Evolutionary conservation across 2,888 invertebrate species (phyloP).

Genomic region (Malacosoma neustria): DNA sequence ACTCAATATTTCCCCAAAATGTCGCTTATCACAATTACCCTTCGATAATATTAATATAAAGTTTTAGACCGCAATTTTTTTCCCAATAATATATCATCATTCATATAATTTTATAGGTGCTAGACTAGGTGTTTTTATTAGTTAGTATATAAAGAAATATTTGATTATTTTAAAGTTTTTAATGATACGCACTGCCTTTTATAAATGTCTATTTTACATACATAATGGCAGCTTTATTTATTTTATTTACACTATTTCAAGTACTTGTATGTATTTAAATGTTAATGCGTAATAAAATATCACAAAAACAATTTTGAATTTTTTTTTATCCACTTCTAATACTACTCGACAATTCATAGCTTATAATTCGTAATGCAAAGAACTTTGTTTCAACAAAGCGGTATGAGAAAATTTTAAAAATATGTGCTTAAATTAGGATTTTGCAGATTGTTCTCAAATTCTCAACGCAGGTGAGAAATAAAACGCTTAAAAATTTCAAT

Average conservation of each 20-base stretch:
- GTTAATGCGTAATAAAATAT: slow-evolving; percentile 23
- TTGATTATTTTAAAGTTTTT: slow-evolving; percentile 6
- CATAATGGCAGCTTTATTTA: slow-evolving; percentile 3
- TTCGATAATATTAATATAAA: too few relatives aligned
- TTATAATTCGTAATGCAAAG: background rate
- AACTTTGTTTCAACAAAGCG: too few relatives aligned
- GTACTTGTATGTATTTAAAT: background rate
- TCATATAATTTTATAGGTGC: too few relatives aligned
- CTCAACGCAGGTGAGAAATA: too few relatives aligned
- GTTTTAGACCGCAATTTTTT: too few relatives aligned
- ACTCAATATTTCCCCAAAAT: too few relatives aligned
- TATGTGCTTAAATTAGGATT: too few relatives aligned
- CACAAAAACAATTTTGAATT: slow-evolving; percentile 16
- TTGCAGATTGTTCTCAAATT: too few relatives aligned
- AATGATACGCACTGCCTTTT: background rate
- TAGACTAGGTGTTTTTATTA: slow-evolving; percentile 35
- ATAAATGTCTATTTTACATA: background rate
- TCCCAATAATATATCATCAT: too few relatives aligned
- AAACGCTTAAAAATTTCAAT: too few relatives aligned
- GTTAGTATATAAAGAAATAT: background rate
- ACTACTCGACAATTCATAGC: background rate
- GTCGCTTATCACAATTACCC: too few relatives aligned
- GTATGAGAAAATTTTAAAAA: too few relatives aligned
- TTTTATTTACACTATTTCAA: slow-evolving; percentile 8
- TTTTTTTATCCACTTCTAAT: slow-evolving; percentile 10